Conservation (phyloP, 2,113 vertebrate species). For the Forbesichthys agassizii region DNA sequence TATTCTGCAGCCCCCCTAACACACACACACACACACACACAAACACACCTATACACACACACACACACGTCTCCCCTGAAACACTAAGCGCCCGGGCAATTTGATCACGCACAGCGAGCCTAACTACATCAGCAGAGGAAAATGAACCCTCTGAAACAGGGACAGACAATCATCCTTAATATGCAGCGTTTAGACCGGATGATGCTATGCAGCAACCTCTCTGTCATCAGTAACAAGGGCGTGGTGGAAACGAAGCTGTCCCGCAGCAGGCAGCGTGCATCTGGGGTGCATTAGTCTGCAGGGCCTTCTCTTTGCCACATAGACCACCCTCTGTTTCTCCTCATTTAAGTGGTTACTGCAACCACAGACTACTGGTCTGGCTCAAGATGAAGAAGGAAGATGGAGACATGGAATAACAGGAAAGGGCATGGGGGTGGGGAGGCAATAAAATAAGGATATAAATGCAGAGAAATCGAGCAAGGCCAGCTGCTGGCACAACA, state of each 20-base stretch:
- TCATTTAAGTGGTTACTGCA: conserved; percentile 53
- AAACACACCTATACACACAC: neutral
- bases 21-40: conserved; percentile 7
- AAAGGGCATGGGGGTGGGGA: neutral
- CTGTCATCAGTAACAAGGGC: conserved; percentile 32
- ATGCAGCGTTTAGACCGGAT: conserved; percentile 45
- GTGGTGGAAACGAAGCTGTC: conserved; percentile 25
- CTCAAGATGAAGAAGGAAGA: conserved; percentile 39
- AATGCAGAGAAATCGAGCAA: neutral
- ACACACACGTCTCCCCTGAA: conserved; percentile 49
- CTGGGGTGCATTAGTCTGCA: conserved; percentile 53
- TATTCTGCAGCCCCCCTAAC: conserved; percentile 23
- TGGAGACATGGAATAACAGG: neutral
- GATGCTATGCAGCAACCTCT: conserved; percentile 14
- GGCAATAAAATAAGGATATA: conserved; percentile 1
- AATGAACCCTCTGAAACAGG: conserved; percentile 45
- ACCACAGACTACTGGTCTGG: conserved; percentile 59
- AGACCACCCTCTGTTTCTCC: conserved; percentile 53
- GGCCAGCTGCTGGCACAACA: neutral
- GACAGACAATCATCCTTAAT: conserved; percentile 40
- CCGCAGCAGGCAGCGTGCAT: conserved; percentile 42
- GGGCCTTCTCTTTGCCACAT: conserved; percentile 15
- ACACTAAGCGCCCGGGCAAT: conserved; percentile 43
- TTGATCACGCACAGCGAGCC: conserved; percentile 48
- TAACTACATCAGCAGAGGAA: conserved; percentile 59